Evolutionary conservation across 2,888 invertebrate genomes (phyloP).

Genomic region (Ennomos quercinarius): DNA sequence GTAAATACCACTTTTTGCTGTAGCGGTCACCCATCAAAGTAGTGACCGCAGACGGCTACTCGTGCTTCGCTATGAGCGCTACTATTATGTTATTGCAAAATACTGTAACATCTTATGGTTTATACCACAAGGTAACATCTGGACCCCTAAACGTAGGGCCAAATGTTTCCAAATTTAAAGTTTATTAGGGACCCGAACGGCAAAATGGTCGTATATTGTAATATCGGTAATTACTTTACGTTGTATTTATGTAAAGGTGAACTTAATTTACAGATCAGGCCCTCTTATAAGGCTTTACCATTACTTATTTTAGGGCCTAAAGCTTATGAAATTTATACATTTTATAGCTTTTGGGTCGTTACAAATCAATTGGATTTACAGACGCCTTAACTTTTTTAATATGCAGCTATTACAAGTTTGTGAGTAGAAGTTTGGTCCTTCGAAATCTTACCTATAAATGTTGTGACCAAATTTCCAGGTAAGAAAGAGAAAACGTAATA

Average conservation of each 20-base stretch:
- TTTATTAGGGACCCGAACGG: constrained; percentile 59
- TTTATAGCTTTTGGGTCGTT: constrained; percentile 27
- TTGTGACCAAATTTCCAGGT: no score
- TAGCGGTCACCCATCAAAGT: no score
- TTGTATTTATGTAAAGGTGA: constrained; percentile 43
- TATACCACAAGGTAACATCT: constrained; percentile 54
- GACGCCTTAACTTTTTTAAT: constrained; percentile 29
- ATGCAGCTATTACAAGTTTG: neutral
- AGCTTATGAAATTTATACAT: constrained; percentile 21
- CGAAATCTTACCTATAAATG: neutral
- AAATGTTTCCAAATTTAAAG: constrained; percentile 66
- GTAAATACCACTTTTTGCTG: constrained; percentile 22
- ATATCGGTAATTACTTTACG: constrained; percentile 48
- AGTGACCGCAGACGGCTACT: no score
- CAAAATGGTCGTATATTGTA: constrained; percentile 47
- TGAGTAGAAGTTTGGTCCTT: constrained; percentile 19
- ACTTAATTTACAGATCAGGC: constrained; percentile 39
- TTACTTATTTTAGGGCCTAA: constrained; percentile 31
- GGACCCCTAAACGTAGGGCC: constrained; percentile 59
- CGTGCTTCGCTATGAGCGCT: no score
- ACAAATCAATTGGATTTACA: constrained; percentile 25
- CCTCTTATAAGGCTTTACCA: constrained; percentile 36
- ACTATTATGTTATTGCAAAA: neutral
- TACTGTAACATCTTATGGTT: constrained; percentile 25
- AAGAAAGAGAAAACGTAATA: no score